Conservation (phyloP, 2,797 vertebrate genomes). For the Notamacropus eugenii region DNA sequence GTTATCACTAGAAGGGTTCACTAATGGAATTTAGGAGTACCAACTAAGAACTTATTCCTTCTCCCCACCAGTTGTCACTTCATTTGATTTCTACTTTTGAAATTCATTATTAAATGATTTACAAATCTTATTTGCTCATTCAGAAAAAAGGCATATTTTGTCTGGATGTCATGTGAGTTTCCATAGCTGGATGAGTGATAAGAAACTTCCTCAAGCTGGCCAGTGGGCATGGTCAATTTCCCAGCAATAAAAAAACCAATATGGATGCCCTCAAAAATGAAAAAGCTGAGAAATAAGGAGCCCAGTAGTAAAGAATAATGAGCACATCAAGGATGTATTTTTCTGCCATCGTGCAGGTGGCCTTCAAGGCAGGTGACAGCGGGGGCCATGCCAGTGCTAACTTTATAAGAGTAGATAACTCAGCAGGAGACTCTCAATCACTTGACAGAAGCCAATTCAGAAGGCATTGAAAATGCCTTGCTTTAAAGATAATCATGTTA, state of each 20-base stretch:
- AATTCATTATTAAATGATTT: slow-evolving; percentile 63
- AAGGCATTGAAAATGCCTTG: slow-evolving; percentile 83
- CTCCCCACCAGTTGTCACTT: slow-evolving; percentile 52
- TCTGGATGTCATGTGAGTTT: slow-evolving; percentile 45
- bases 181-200: slow-evolving; percentile 49
- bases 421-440: slow-evolving; percentile 81
- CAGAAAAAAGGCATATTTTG: slow-evolving; percentile 54
- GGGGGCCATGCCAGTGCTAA: slow-evolving; percentile 80
- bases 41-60: slow-evolving; percentile 24
- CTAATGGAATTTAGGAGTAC: neutral
- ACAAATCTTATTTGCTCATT: slow-evolving; percentile 64
- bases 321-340: slow-evolving; percentile 45
- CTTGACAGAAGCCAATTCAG: slow-evolving; percentile 87
- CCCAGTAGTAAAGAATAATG: slow-evolving; percentile 68
- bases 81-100: slow-evolving; percentile 55
- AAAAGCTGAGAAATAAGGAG: slow-evolving; percentile 62
- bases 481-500: slow-evolving; percentile 86
- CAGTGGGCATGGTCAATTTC: slow-evolving; percentile 62
- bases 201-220: slow-evolving; percentile 73
- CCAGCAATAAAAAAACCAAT: slow-evolving; percentile 69
- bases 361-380: slow-evolving; percentile 80
- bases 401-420: slow-evolving; percentile 82
- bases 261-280: slow-evolving; percentile 60
- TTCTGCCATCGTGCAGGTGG: slow-evolving; percentile 73
- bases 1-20: neutral